Evolutionary conservation across 2,888 invertebrate genomes (phyloP), one percentile per base, ranked within the genome.

Genomic region (Zelleria hepariella): DNA sequence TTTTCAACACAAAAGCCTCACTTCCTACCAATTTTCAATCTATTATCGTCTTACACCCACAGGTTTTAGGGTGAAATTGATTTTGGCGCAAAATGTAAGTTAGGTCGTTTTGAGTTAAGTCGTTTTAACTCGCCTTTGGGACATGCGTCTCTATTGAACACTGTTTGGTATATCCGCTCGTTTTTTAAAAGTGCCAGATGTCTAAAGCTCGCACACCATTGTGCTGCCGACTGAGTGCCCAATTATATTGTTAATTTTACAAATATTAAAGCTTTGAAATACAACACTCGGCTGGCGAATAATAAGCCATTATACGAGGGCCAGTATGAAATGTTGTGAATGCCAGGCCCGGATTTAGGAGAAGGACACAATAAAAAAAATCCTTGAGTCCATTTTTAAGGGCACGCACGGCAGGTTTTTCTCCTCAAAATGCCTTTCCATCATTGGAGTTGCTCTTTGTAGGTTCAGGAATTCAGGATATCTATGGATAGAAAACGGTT

Each of bases 181-280:
- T 85, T 86, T 86, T 84, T 86, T 82, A 74, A 67, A 74, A 73
- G 66, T 66, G 78, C 80, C 87, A 87, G 86, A 86, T 87, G 88
- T 83, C 75, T 78, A 72, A 72, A 75, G 70, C 60, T 61, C 59
- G 32, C 58, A 42, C 63, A 62, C 68, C 73, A 77, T 84, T 83
- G 81, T 83, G 68, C 62, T 62, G 67, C 67, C 79, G 78, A 75
- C 73, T 75, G 82, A 81, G 75, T 86, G 80, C 86, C 86, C 88
- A 87, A 87, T 88, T 88, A 87, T 87, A 86, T 86, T 87, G 87
- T 88, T 87, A 88, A 88, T 88, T 86, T 86, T 76, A 73, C 84
- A 83, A 87, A 86, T 86, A 86, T 83, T 60, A 62, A 63, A 77
- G 76, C 80, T 74, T 82, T 82, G 85, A 83, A 86, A 86, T 82